Evolutionary conservation across 2,113 vertebrate species (phyloP).

Genomic region (Cairina moschata): DNA sequence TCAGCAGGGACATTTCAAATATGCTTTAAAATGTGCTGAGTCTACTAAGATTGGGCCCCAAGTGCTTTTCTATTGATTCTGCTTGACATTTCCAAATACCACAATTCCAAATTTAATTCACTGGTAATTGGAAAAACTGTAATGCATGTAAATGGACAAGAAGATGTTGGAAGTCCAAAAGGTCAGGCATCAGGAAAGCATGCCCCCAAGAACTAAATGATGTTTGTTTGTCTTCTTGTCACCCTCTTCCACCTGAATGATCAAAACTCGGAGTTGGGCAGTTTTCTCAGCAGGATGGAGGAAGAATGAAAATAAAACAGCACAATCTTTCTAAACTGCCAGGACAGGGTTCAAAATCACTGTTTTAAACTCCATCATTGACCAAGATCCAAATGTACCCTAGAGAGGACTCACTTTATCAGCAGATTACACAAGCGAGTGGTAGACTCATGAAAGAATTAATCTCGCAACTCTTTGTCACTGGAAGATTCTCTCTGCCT

Average conservation of each 20-base stretch:
- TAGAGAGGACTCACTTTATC: constrained; percentile 11
- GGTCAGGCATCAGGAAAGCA: constrained; percentile 70
- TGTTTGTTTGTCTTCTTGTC: constrained; percentile 58
- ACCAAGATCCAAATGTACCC: constrained; percentile 24
- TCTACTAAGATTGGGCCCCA: constrained; percentile 65
- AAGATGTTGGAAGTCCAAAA: constrained; percentile 68
- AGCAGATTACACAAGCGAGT: constrained; percentile 30
- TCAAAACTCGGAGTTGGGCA: neutral
- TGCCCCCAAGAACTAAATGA: constrained; percentile 55
- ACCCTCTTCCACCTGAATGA: constrained; percentile 49
- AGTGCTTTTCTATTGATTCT: constrained; percentile 74
- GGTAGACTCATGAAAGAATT: constrained; percentile 9
- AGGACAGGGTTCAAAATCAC: neutral
- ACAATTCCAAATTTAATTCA: constrained; percentile 76
- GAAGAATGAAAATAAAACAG: constrained; percentile 8
- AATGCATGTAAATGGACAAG: constrained; percentile 73
- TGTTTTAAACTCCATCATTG: constrained; percentile 6
- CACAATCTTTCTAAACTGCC: neutral
- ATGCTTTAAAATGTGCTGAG: constrained; percentile 64
- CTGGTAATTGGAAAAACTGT: constrained; percentile 73
- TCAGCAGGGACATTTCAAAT: constrained; percentile 59
- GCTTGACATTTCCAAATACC: constrained; percentile 76
- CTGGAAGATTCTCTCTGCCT: neutral
- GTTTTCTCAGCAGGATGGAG: constrained; percentile 30
- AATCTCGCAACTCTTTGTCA: neutral